Evolutionary conservation across 2,797 vertebrate genomes (phyloP).

Genomic region (Sardinella longiceps): DNA sequence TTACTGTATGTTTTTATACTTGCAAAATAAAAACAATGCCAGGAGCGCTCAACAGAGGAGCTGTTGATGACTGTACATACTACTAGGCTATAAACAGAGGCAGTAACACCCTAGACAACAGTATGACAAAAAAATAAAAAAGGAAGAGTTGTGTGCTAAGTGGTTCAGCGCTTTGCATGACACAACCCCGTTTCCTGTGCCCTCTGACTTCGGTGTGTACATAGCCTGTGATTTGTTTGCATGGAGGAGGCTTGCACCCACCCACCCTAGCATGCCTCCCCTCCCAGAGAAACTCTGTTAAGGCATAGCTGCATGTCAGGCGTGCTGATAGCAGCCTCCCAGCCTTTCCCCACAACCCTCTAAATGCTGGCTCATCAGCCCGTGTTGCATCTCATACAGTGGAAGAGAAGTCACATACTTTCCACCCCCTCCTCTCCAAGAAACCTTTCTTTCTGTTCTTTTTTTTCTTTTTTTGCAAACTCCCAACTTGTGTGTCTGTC

Average conservation of each 20-base stretch:
- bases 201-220: constrained; percentile 58
- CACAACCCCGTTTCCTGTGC: constrained; percentile 50
- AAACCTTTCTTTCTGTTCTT: constrained; percentile 31
- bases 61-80: neutral
- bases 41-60: neutral
- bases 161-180: constrained; percentile 33
- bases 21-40: neutral
- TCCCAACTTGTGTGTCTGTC: constrained; percentile 51
- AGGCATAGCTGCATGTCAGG: constrained; percentile 64
- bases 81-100: neutral
- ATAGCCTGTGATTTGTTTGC: constrained; percentile 51
- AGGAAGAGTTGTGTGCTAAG: neutral
- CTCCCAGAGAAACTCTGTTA: constrained; percentile 65
- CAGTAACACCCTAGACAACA: neutral
- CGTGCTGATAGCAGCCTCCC: constrained; percentile 62
- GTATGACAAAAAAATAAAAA: neutral
- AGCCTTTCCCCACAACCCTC: constrained; percentile 44
- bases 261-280: constrained; percentile 50
- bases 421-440: neutral
- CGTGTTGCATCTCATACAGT: neutral
- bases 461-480: no score
- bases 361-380: constrained; percentile 21
- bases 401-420: constrained; percentile 7
- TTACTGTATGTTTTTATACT: neutral
- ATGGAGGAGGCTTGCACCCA: constrained; percentile 57